phyloP scores from a whole-genome alignment of 2,888 invertebrate species.

The Polydrusus cervinus region DNA sequence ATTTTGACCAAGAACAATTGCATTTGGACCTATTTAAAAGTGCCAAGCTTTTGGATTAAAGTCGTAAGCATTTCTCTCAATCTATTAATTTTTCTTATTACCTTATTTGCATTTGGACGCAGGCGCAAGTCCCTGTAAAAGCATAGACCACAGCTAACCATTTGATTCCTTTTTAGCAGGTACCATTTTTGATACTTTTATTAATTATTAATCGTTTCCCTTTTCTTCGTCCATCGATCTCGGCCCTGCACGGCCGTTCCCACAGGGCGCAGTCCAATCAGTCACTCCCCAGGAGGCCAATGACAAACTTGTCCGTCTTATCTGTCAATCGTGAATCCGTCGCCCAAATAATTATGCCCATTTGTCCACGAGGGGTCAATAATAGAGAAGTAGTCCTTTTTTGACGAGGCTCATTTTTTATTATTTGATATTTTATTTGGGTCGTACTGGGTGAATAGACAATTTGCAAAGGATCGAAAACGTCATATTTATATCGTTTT shows the following conservation, averaged over 20 bases:
- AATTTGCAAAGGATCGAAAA: too few relatives aligned
- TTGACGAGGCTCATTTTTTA: constrained; percentile 28
- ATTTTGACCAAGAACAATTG: too few relatives aligned
- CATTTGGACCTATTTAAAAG: too few relatives aligned
- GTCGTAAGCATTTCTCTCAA: too few relatives aligned
- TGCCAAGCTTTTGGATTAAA: too few relatives aligned
- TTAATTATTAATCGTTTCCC: constrained; percentile 41
- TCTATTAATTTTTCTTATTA: too few relatives aligned
- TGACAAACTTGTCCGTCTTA: constrained; percentile 58
- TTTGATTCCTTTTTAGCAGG: neutral
- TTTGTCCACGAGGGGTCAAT: constrained; percentile 37
- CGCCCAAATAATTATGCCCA: constrained; percentile 43
- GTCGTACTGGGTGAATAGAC: neutral
- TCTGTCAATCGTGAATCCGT: constrained; percentile 48
- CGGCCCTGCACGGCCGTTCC: constrained; percentile 35
- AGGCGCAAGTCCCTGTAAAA: too few relatives aligned
- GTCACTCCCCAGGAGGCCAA: constrained; percentile 64
- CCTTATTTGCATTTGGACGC: too few relatives aligned
- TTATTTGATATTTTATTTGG: constrained; percentile 9
- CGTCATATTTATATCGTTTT: too few relatives aligned
- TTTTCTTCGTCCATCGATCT: constrained; percentile 25
- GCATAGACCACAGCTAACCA: too few relatives aligned
- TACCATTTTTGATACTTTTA: constrained; percentile 23
- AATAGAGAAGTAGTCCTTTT: constrained; percentile 22
- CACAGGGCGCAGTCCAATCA: constrained; percentile 58